phyloP scores from a whole-genome alignment of 2,797 vertebrate species.

The Iguana delicatissima region DNA sequence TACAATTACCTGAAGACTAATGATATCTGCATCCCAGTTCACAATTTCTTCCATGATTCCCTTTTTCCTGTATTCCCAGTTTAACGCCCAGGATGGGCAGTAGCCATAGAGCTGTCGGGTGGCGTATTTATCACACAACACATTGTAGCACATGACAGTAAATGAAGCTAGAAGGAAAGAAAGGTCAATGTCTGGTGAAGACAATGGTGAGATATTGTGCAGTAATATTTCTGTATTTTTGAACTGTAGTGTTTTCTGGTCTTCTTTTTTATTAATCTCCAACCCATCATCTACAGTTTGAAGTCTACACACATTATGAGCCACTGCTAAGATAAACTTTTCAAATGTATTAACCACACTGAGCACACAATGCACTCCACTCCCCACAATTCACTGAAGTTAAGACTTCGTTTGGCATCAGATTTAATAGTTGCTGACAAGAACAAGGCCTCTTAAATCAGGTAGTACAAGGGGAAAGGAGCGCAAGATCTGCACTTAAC shows the following conservation, averaged over 20 bases:
- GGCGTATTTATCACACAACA: constrained; percentile 98
- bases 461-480: not conserved
- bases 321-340: not conserved
- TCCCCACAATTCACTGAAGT: not conserved
- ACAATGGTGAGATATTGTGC: not conserved
- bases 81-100: constrained; percentile 98
- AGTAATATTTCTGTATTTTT: not conserved
- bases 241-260: not conserved
- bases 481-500: not conserved
- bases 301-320: not conserved
- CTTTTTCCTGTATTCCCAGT: constrained; percentile 99
- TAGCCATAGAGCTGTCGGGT: constrained; percentile 98
- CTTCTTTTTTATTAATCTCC: not conserved
- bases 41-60: constrained; percentile 99
- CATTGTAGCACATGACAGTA: constrained; percentile 99
- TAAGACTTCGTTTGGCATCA: not conserved
- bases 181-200: constrained; percentile 30
- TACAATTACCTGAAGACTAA: constrained; percentile 93
- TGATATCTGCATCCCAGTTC: constrained; percentile 96
- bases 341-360: not conserved
- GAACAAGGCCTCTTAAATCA: not conserved
- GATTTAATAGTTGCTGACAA: not conserved
- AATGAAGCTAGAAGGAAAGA: constrained; percentile 85
- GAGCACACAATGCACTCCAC: not conserved
- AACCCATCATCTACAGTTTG: not conserved